phyloP scores from a whole-genome alignment of 2,113 vertebrate species.

The Stictonetta naevosa region DNA sequence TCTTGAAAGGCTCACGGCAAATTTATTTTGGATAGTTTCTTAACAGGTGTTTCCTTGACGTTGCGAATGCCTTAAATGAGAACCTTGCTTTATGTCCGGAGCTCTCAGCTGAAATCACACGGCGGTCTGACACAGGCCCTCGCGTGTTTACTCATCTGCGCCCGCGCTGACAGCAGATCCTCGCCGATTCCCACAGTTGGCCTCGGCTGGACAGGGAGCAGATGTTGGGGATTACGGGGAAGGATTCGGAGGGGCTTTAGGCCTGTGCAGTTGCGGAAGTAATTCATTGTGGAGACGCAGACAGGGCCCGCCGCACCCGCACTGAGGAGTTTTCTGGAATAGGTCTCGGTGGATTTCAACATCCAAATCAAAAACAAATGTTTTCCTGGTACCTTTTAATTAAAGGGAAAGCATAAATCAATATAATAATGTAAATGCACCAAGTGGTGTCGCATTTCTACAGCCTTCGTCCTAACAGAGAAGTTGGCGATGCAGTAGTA shows the following conservation, averaged over 20 bases:
- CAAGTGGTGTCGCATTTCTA: not conserved
- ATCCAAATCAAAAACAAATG: slow-evolving; percentile 41
- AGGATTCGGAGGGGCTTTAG: slow-evolving; percentile 35
- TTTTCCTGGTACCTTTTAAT: slow-evolving; percentile 53
- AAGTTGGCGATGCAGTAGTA: not conserved
- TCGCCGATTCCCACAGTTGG: slow-evolving; percentile 47
- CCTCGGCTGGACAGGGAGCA: slow-evolving; percentile 56
- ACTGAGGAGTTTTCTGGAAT: not conserved
- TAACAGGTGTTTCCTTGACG: slow-evolving; percentile 77
- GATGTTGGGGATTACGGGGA: slow-evolving; percentile 76
- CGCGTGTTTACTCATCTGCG: slow-evolving; percentile 72
- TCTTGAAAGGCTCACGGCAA: not conserved
- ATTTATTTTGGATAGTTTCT: slow-evolving; percentile 67
- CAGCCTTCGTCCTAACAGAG: not conserved
- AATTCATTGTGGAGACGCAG: slow-evolving; percentile 65
- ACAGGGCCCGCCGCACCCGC: not conserved
- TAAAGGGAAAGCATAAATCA: slow-evolving; percentile 60
- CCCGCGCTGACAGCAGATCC: slow-evolving; percentile 60
- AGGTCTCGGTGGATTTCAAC: not conserved
- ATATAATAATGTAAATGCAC: not conserved
- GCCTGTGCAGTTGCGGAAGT: slow-evolving; percentile 34
- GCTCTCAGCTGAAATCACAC: slow-evolving; percentile 70
- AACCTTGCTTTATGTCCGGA: not conserved
- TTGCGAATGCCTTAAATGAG: slow-evolving; percentile 35
- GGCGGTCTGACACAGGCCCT: not conserved